Conservation (phyloP, 2,888 invertebrate genomes). For the Latheticus oryzae region DNA sequence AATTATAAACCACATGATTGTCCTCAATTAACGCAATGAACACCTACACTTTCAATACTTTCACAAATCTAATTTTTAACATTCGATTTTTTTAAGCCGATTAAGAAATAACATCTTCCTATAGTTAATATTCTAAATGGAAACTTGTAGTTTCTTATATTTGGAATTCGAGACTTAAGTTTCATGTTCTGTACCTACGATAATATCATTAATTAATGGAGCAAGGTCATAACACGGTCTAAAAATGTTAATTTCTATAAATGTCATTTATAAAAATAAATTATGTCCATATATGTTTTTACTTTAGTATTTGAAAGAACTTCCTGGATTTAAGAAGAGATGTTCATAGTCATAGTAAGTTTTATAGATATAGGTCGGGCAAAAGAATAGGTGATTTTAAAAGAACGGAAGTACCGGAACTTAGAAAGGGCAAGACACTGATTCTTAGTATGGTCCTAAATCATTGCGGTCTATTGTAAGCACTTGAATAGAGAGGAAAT, state of each 20-base stretch:
- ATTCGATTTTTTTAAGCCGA: slow-evolving; percentile 6
- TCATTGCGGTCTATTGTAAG: slow-evolving; percentile 51
- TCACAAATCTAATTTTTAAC: slow-evolving; percentile 19
- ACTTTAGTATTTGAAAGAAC: slow-evolving; percentile 22
- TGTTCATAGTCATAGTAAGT: slow-evolving; percentile 22
- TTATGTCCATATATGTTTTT: slow-evolving; percentile 10
- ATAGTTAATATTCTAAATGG: too few species aligned
- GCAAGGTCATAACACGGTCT: too few species aligned
- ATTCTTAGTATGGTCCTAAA: slow-evolving; percentile 52
- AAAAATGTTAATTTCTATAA: too few species aligned
- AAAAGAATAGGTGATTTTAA: slow-evolving; percentile 46
- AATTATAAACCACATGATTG: too few species aligned
- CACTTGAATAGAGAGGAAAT: slow-evolving; percentile 56
- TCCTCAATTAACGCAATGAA: slow-evolving; percentile 27
- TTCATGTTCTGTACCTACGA: too few species aligned
- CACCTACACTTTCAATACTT: slow-evolving; percentile 28
- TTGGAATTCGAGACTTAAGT: too few species aligned
- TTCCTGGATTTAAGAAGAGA: slow-evolving; percentile 19
- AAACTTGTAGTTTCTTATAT: too few species aligned
- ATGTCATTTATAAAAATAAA: too few species aligned
- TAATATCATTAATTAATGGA: too few species aligned
- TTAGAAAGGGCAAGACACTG: slow-evolving; percentile 51
- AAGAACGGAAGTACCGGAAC: slow-evolving; percentile 56
- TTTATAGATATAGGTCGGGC: slow-evolving; percentile 39
- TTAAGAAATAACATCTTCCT: too few species aligned